Conservation (phyloP, 2,797 vertebrate genomes). For the Gymnopithys bicolor region DNA sequence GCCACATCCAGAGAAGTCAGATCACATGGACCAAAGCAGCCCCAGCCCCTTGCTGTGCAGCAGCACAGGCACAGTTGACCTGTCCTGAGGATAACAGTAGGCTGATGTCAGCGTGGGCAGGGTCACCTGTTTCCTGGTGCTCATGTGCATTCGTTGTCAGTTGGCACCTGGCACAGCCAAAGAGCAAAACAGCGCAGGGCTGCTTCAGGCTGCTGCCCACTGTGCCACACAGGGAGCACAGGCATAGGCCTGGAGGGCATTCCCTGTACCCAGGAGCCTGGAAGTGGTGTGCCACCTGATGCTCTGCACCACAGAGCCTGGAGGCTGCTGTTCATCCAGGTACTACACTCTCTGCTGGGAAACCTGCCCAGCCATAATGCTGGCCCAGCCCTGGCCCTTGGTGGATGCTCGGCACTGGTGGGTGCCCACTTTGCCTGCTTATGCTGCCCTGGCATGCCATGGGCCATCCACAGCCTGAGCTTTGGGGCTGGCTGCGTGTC, state of each 20-base stretch:
- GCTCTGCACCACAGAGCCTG: not conserved
- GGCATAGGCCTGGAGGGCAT: not conserved
- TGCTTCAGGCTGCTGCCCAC: not conserved
- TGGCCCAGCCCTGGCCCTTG: not conserved
- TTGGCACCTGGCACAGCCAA: not conserved
- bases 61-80: not conserved
- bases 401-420: accelerated
- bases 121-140: accelerated
- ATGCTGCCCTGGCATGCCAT: accelerated
- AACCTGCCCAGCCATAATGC: not conserved
- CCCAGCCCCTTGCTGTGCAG: not conserved
- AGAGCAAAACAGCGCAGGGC: accelerated
- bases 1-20: not conserved
- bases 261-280: not conserved
- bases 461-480: not conserved
- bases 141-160: not conserved
- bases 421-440: not conserved
- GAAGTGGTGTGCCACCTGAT: not conserved
- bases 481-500: not conserved
- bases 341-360: not conserved
- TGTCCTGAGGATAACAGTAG: accelerated
- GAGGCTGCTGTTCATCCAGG: not conserved
- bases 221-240: accelerated
- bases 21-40: accelerated
- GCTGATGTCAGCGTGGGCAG: not conserved